Percentiles rank a stretch among this genome's conserved stretches.
phyloP scores from a whole-genome alignment of 2,113 vertebrate genomes.

The Colius striatus region DNA sequence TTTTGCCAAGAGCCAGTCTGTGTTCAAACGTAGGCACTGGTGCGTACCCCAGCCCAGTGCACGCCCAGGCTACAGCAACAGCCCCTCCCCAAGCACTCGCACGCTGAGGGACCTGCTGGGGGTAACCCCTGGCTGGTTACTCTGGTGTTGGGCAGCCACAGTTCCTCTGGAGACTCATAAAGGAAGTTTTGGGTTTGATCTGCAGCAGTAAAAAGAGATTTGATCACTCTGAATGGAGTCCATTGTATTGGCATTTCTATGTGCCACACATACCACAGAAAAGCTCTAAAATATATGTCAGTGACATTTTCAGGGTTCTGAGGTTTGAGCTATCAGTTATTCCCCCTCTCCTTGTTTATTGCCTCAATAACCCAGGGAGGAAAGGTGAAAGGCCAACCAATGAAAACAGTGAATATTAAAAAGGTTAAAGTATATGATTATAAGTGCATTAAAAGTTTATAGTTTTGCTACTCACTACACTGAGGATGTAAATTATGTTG shows the following conservation, averaged over 20 bases:
- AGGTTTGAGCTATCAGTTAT: background rate
- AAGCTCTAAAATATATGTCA: background rate
- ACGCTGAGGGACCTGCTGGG: background rate
- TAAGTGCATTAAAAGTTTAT: conserved; percentile 1
- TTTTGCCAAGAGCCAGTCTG: background rate
- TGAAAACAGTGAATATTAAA: conserved; percentile 39
- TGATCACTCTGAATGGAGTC: background rate
- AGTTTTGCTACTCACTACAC: background rate
- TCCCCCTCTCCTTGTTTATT: conserved; percentile 16
- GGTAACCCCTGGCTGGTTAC: background rate
- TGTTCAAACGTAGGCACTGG: rapidly evolving
- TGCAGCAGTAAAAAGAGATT: background rate
- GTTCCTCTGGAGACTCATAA: background rate
- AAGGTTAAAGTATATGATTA: conserved; percentile 12
- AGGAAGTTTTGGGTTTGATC: background rate
- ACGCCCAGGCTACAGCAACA: background rate
- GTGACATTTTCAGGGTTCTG: conserved; percentile 29
- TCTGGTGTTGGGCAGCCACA: background rate
- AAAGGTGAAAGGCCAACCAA: conserved; percentile 42
- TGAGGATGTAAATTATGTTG: background rate
- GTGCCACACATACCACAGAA: background rate
- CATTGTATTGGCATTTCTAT: background rate
- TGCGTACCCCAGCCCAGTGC: background rate
- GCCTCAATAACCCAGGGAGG: background rate
- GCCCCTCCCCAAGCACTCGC: rapidly evolving